Evolutionary conservation across 1,140 invertebrate species (phyloP).

Genomic region (Ceratosolen solmsi): DNA sequence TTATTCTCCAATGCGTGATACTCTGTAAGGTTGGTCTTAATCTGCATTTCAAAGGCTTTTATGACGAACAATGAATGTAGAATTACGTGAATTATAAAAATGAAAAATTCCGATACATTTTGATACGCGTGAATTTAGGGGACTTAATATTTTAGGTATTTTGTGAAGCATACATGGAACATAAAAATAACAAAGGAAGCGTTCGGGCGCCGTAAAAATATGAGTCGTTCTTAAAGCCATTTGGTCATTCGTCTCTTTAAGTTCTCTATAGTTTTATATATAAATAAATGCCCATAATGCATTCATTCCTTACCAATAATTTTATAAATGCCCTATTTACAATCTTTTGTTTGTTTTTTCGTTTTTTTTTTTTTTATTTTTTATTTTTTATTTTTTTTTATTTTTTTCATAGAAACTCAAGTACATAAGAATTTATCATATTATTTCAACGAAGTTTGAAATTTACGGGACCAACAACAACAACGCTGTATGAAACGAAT

Average conservation of each 20-base stretch:
- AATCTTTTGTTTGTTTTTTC: no score
- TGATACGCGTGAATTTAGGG: background rate
- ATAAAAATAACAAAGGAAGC: background rate
- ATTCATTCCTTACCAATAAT: background rate
- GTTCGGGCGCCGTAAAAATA: background rate
- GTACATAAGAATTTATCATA: no score
- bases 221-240: background rate
- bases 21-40: background rate
- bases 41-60: constrained; percentile 12
- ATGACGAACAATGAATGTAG: background rate
- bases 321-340: no score
- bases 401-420: no score
- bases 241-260: background rate
- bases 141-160: background rate
- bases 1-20: background rate
- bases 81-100: background rate
- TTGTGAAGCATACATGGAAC: background rate
- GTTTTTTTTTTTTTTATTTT: no score
- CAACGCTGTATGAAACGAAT: no score
- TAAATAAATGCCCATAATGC: background rate
- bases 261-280: background rate
- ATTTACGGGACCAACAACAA: no score
- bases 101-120: background rate
- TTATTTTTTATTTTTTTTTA: no score
- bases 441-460: no score